phyloP scores from a whole-genome alignment of 2,797 vertebrate species.

The Vireo griseus region DNA sequence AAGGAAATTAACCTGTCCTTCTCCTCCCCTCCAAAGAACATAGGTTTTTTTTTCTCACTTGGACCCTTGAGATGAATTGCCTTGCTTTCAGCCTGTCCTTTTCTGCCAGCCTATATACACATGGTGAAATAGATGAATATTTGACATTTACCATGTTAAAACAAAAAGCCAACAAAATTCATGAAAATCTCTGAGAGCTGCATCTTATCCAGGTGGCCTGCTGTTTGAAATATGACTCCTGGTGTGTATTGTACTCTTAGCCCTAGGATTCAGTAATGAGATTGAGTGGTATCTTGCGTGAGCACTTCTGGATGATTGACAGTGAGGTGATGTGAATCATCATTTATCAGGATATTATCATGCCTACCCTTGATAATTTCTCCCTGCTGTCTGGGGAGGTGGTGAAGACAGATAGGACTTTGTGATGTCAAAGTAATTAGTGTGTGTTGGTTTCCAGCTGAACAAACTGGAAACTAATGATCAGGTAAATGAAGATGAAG shows the following conservation, averaged over 20 bases:
- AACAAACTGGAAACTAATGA: conserved; percentile 80
- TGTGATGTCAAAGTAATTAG: conserved; percentile 81
- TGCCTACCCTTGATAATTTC: conserved; percentile 76
- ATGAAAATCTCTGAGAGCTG: conserved; percentile 35
- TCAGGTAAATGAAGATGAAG: conserved; percentile 79
- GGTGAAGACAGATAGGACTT: conserved; percentile 75
- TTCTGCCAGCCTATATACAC: not conserved
- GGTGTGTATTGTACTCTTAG: conserved; percentile 66
- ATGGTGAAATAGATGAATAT: conserved; percentile 47
- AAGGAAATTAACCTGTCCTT: not conserved
- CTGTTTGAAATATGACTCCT: conserved; percentile 74
- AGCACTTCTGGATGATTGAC: conserved; percentile 73
- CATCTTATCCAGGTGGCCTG: conserved; percentile 60
- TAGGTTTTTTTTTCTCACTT: not conserved
- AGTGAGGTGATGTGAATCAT: conserved; percentile 74
- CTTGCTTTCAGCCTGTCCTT: conserved; percentile 4
- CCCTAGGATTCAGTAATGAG: conserved; percentile 70
- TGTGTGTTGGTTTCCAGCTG: conserved; percentile 80
- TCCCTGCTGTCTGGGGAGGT: conserved; percentile 77
- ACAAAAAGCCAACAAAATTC: conserved; percentile 56
- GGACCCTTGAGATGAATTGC: not conserved
- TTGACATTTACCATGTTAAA: conserved; percentile 52
- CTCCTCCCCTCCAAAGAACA: not conserved
- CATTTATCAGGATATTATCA: conserved; percentile 77
- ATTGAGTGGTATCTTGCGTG: conserved; percentile 72